phyloP scores from a whole-genome alignment of 1,140 invertebrate genomes.

The Drosophila ercepeae region DNA sequence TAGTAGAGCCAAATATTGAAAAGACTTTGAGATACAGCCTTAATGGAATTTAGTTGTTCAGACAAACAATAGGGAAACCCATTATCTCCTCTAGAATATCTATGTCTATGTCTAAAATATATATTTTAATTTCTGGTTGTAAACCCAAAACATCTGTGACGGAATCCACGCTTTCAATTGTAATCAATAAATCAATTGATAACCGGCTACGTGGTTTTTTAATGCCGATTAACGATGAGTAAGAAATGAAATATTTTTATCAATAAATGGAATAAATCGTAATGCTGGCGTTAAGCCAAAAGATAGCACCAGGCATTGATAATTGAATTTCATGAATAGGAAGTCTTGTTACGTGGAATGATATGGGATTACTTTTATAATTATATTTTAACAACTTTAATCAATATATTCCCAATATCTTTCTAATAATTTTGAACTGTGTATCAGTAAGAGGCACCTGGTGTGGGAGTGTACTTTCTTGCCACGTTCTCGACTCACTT shows the following conservation, averaged over 20 bases:
- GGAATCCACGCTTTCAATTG: not conserved
- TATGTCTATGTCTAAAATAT: not conserved
- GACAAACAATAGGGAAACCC: constrained; percentile 1
- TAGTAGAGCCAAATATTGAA: constrained; percentile 30
- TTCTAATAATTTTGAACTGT: too few species aligned
- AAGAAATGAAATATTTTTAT: constrained; percentile 20
- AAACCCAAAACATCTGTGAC: constrained; percentile 29
- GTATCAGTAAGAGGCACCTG: too few species aligned
- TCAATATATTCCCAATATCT: too few species aligned
- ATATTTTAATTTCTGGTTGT: constrained; percentile 18
- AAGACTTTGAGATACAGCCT: not conserved
- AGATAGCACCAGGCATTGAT: not conserved
- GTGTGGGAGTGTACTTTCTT: not conserved
- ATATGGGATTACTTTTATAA: too few species aligned
- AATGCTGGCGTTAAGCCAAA: not conserved
- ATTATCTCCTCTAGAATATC: not conserved
- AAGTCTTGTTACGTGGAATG: constrained; percentile 14
- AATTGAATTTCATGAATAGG: constrained; percentile 4
- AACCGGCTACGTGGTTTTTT: constrained; percentile 19
- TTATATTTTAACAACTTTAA: too few species aligned
- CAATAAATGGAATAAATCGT: constrained; percentile 1
- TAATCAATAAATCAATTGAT: constrained; percentile 46
- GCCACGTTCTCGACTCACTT: constrained; percentile 38
- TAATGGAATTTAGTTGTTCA: not conserved
- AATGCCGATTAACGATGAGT: constrained; percentile 27